phyloP scores from a whole-genome alignment of 2,888 invertebrate genomes.

The Drosophila rellima region DNA sequence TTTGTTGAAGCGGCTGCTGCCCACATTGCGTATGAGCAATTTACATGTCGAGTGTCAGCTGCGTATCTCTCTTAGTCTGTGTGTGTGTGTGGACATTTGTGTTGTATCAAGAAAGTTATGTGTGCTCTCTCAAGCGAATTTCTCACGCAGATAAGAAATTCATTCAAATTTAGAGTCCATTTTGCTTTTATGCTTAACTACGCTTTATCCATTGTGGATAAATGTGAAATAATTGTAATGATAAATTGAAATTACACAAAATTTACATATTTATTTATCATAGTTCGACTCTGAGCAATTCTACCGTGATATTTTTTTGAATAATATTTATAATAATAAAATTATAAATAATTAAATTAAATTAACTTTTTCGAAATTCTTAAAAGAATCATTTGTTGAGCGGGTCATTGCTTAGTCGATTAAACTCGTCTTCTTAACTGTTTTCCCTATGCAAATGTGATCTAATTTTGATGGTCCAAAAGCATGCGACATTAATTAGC shows the following conservation, averaged over 20 bases:
- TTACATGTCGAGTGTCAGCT: slow-evolving; percentile 65
- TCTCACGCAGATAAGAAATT: slow-evolving; percentile 63
- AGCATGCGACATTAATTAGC: slow-evolving; percentile 49
- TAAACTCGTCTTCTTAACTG: not conserved
- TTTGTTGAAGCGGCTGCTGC: slow-evolving; percentile 44
- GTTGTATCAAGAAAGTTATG: slow-evolving; percentile 59
- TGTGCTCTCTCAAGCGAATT: slow-evolving; percentile 69
- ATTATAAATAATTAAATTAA: too few species aligned
- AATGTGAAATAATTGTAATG: not conserved
- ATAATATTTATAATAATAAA: too few species aligned
- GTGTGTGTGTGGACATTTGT: slow-evolving; percentile 29
- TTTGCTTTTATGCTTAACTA: slow-evolving; percentile 15
- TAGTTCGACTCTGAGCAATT: too few species aligned
- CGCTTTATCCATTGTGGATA: slow-evolving; percentile 6
- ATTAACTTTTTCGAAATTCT: too few species aligned
- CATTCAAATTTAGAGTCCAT: slow-evolving; percentile 16
- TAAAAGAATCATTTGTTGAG: too few species aligned
- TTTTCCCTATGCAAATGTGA: not conserved
- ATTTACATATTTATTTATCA: too few species aligned
- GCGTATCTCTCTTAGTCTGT: slow-evolving; percentile 25
- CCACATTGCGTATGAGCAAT: slow-evolving; percentile 74
- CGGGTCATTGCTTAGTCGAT: not conserved
- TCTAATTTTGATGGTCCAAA: slow-evolving; percentile 4
- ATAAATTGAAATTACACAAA: not conserved
- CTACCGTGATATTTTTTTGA: too few species aligned